These are phyloP conservation scores for Hemibagrus guttatus DNA, from an alignment of 2,797 vertebrate species.

Conservation along the genomic window DNA sequence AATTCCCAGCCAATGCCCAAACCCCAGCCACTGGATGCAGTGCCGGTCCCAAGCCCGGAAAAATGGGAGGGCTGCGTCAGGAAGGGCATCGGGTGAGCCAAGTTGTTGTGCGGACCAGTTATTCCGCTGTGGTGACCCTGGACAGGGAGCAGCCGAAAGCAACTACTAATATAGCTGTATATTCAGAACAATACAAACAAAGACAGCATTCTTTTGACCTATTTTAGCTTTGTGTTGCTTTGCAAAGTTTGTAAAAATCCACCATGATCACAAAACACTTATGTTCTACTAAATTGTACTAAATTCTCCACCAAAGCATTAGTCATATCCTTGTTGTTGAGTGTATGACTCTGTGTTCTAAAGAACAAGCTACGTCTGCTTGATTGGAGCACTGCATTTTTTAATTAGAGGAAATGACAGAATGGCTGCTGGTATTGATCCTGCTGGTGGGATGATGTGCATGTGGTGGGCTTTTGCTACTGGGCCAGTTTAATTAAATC, in stretches of 20 bases:
- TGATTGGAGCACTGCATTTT: slow-evolving; percentile 47
- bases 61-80: too few relatives aligned
- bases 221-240: neutral
- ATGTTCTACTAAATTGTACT: too few relatives aligned
- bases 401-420: slow-evolving; percentile 75
- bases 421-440: slow-evolving; percentile 23
- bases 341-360: slow-evolving; percentile 1
- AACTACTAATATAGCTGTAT: too few relatives aligned
- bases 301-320: neutral
- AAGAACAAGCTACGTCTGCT: slow-evolving; percentile 20
- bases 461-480: slow-evolving; percentile 62
- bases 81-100: too few relatives aligned
- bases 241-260: neutral
- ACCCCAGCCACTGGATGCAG: too few relatives aligned
- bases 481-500: slow-evolving; percentile 77
- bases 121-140: too few relatives aligned
- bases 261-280: neutral
- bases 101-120: too few relatives aligned
- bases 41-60: too few relatives aligned
- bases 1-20: too few relatives aligned
- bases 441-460: slow-evolving; percentile 29
- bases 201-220: neutral
- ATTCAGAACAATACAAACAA: neutral
- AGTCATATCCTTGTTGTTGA: neutral
- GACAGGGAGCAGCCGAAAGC: too few relatives aligned